Evolutionary conservation across 2,113 vertebrate species (phyloP).

Genomic region (Ceyx cyanopectus): DNA sequence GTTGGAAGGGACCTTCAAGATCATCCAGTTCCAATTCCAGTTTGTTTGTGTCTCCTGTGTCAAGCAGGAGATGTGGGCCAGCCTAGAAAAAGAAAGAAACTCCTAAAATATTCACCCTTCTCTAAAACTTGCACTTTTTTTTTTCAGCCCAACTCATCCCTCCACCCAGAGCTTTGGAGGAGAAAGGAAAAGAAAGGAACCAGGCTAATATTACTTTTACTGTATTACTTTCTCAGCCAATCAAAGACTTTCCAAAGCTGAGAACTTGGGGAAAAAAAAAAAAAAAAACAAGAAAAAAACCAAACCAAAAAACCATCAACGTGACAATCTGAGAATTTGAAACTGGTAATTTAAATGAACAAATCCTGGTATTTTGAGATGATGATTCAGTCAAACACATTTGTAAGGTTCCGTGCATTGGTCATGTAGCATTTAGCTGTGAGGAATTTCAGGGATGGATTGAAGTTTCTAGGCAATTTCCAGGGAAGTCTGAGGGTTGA

Average conservation of each 20-base stretch:
- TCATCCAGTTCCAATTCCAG: no score
- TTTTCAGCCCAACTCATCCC: not conserved
- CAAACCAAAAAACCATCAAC: no score
- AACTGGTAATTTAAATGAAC: not conserved
- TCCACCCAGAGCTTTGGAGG: not conserved
- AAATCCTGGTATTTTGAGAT: not conserved
- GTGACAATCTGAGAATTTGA: not conserved
- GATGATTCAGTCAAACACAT: accelerated
- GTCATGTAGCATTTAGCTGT: not conserved
- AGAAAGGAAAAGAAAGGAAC: not conserved
- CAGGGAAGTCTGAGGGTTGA: not conserved
- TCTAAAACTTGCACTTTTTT: not conserved
- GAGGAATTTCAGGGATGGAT: not conserved
- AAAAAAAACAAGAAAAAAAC: no score
- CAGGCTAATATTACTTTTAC: no score
- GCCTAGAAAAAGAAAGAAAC: not conserved
- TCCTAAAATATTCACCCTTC: not conserved
- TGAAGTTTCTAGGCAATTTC: not conserved
- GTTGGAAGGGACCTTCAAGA: no score
- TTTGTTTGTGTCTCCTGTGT: not conserved
- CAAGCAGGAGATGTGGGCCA: not conserved
- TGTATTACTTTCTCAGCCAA: not conserved
- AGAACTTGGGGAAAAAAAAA: not conserved
- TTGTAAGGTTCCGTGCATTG: not conserved
- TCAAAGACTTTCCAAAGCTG: not conserved